phyloP scores from a whole-genome alignment of 2,113 vertebrate genomes.

The Raja brachyura region DNA sequence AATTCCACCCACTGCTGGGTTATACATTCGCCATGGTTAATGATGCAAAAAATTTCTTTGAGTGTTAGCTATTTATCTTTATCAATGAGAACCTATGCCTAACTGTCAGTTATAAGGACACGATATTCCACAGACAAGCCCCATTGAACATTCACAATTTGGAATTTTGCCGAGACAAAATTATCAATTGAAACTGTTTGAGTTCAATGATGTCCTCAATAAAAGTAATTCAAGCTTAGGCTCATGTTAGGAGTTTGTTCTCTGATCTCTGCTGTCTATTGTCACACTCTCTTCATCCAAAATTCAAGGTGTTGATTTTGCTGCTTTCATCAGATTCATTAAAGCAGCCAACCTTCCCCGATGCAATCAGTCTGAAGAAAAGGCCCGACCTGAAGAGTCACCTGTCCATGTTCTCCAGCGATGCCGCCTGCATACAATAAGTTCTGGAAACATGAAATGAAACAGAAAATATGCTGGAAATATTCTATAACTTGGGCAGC shows the following conservation, averaged over 20 bases:
- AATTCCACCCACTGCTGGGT: slow-evolving; percentile 72
- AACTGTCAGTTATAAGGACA: slow-evolving; percentile 64
- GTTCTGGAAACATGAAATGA: too few relatives aligned
- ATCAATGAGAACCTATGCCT: slow-evolving; percentile 67
- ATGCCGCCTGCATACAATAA: too few relatives aligned
- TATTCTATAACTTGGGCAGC: too few relatives aligned
- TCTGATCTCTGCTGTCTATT: neutral
- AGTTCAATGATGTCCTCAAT: neutral
- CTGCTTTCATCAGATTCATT: neutral
- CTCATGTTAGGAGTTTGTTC: neutral
- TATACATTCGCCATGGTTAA: slow-evolving; percentile 87
- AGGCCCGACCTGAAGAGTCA: too few relatives aligned
- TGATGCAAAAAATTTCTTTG: slow-evolving; percentile 86
- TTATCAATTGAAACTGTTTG: slow-evolving; percentile 6
- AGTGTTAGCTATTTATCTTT: slow-evolving; percentile 89
- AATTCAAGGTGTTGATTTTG: neutral
- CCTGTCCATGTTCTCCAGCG: too few relatives aligned
- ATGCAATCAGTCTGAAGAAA: too few relatives aligned
- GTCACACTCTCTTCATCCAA: neutral
- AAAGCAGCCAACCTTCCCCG: too few relatives aligned
- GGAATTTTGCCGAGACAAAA: neutral
- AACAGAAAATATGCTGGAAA: too few relatives aligned
- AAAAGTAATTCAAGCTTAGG: neutral
- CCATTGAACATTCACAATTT: slow-evolving; percentile 17
- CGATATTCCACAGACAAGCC: slow-evolving; percentile 49